A percentile compares a stretch with the other conserved stretches of the same genome.
phyloP scores from a whole-genome alignment of 2,113 vertebrate species.

The Chionomys nivalis region DNA sequence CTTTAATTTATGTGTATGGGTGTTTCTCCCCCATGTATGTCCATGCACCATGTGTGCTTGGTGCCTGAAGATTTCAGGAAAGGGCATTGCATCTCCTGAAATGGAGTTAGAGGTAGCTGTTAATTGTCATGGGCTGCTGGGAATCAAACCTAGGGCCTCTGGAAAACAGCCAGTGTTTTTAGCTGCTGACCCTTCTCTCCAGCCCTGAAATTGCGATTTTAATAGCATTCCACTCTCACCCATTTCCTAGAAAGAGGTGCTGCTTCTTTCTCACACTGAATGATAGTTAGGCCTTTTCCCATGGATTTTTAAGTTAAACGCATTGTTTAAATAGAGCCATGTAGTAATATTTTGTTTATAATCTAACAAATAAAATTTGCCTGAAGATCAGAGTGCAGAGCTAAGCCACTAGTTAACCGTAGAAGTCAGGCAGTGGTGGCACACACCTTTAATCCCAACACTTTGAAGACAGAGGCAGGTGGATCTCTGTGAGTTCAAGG shows the following conservation, averaged over 20 bases:
- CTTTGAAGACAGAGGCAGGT: too few species aligned
- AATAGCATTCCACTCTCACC: slow-evolving; percentile 73
- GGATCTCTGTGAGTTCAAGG: too few species aligned
- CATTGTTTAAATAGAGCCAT: slow-evolving; percentile 20
- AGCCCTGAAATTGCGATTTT: background rate
- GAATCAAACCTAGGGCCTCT: background rate
- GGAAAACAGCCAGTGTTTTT: background rate
- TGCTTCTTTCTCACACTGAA: slow-evolving; percentile 18
- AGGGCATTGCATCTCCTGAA: background rate
- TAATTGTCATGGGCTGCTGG: background rate
- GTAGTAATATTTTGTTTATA: too few species aligned
- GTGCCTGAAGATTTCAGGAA: background rate
- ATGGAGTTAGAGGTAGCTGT: background rate
- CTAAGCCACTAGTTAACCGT: too few species aligned
- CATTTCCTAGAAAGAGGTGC: background rate
- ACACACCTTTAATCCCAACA: too few species aligned
- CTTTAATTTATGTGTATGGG: background rate
- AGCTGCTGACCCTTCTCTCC: background rate
- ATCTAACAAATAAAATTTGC: too few species aligned
- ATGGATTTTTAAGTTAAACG: slow-evolving; percentile 14
- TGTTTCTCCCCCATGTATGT: background rate
- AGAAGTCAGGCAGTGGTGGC: too few species aligned
- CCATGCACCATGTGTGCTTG: background rate
- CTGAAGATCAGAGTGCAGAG: too few species aligned
- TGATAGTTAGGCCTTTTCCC: background rate